phyloP scores from a whole-genome alignment of 2,888 invertebrate species.

The Leptothorax acervorum region DNA sequence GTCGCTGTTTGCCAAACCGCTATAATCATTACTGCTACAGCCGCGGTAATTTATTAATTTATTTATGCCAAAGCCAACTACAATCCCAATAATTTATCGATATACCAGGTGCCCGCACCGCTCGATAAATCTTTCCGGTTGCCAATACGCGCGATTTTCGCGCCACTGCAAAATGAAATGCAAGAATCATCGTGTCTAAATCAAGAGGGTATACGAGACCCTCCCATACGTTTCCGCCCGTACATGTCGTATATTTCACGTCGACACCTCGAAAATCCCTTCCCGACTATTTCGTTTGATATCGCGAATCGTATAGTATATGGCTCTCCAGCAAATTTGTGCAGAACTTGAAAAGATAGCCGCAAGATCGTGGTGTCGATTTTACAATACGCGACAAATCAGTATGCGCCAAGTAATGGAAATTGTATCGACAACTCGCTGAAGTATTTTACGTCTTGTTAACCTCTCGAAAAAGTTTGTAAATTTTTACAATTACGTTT shows the following conservation, averaged over 20 bases:
- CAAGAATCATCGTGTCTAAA: constrained; percentile 56
- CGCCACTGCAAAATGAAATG: constrained; percentile 48
- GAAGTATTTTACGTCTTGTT: background rate
- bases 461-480: background rate
- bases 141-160: constrained; percentile 51
- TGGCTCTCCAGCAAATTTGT: constrained; percentile 44
- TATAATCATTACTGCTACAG: constrained; percentile 23
- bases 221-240: constrained; percentile 37
- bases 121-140: constrained; percentile 42
- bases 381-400: constrained; percentile 36
- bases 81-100: constrained; percentile 47
- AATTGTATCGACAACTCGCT: constrained; percentile 33
- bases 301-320: constrained; percentile 40
- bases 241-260: constrained; percentile 50
- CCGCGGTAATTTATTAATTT: constrained; percentile 50
- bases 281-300: constrained; percentile 53
- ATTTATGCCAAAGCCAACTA: constrained; percentile 43
- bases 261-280: constrained; percentile 47
- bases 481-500: background rate
- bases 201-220: constrained; percentile 45
- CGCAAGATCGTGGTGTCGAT: constrained; percentile 43
- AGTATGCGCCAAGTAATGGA: background rate
- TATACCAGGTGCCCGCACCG: constrained; percentile 29
- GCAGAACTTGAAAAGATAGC: constrained; percentile 43
- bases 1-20: constrained; percentile 44